Conservation (phyloP, 1,140 invertebrate genomes). For the Ceratoteleas bidentatus region DNA sequence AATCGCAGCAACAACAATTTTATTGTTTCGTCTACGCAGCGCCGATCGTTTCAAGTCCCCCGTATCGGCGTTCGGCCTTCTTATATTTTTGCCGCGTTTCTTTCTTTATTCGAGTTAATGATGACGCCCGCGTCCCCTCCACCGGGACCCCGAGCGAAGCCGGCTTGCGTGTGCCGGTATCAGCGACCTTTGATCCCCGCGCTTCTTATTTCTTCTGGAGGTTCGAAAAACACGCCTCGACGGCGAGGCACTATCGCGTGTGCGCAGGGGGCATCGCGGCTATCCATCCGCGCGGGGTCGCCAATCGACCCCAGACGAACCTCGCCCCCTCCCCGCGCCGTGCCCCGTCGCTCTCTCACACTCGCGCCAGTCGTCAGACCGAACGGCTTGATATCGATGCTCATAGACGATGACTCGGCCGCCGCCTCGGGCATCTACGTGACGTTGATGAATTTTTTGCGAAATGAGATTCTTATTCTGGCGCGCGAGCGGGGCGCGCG, state of each 20-base stretch:
- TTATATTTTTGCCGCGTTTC: conserved; percentile 38
- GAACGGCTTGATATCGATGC: conserved; percentile 55
- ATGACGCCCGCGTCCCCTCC: conserved; percentile 34
- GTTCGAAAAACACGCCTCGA: conserved; percentile 65
- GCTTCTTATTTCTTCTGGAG: conserved; percentile 67
- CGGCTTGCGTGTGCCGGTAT: conserved; percentile 68
- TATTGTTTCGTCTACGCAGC: conserved; percentile 18
- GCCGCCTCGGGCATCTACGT: conserved; percentile 41
- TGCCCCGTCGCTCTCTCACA: neutral
- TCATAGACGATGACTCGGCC: conserved; percentile 51
- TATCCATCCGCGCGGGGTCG: conserved; percentile 73
- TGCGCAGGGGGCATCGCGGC: conserved; percentile 77
- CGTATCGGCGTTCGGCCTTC: conserved; percentile 21
- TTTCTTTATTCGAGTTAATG: conserved; percentile 52
- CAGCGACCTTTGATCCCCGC: conserved; percentile 63
- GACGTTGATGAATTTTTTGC: conserved; percentile 62
- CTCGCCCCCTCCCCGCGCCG: neutral
- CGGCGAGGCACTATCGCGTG: conserved; percentile 67
- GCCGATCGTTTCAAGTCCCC: neutral
- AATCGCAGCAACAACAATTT: conserved; percentile 16
- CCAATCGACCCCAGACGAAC: conserved; percentile 66
- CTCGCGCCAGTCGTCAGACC: conserved; percentile 53
- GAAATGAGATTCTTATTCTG: conserved; percentile 43
- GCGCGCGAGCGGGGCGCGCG: conserved; percentile 20
- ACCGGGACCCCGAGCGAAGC: conserved; percentile 29